phyloP scores from a whole-genome alignment of 2,888 invertebrate species.

The Keiferia lycopersicella region DNA sequence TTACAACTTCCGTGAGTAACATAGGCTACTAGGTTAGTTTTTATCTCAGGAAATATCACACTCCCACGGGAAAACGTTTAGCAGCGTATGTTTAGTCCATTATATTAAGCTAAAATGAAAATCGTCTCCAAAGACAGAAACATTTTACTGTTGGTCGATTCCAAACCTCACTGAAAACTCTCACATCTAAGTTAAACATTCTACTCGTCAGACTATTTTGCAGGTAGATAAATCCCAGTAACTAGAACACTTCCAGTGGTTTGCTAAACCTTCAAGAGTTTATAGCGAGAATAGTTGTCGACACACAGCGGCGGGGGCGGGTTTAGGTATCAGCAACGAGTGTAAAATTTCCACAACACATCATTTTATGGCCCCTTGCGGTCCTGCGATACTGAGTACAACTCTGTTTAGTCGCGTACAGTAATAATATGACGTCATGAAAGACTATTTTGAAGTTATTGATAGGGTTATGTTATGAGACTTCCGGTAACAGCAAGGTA shows the following conservation, averaged over 20 bases:
- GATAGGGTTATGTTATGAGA: background rate
- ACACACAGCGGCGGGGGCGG: constrained; percentile 27
- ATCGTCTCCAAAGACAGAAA: no score
- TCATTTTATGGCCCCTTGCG: constrained; percentile 60
- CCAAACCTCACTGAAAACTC: no score
- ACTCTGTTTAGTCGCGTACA: constrained; percentile 36
- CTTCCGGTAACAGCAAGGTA: no score
- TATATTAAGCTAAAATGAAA: no score
- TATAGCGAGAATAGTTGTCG: constrained; percentile 38
- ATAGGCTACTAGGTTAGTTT: no score
- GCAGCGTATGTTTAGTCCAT: no score
- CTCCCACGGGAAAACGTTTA: no score
- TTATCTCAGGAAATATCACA: no score
- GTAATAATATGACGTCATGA: constrained; percentile 12
- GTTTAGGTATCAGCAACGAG: background rate
- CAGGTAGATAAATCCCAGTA: background rate
- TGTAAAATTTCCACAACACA: constrained; percentile 64
- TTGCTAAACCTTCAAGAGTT: constrained; percentile 34
- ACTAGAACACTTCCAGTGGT: constrained; percentile 3
- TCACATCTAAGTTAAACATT: background rate
- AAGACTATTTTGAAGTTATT: background rate
- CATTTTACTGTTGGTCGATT: no score
- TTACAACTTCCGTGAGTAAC: no score
- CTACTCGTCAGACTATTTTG: background rate
- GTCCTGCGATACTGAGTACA: constrained; percentile 32